phyloP scores from a whole-genome alignment of 2,888 invertebrate species.

The Nyleta sp. region DNA sequence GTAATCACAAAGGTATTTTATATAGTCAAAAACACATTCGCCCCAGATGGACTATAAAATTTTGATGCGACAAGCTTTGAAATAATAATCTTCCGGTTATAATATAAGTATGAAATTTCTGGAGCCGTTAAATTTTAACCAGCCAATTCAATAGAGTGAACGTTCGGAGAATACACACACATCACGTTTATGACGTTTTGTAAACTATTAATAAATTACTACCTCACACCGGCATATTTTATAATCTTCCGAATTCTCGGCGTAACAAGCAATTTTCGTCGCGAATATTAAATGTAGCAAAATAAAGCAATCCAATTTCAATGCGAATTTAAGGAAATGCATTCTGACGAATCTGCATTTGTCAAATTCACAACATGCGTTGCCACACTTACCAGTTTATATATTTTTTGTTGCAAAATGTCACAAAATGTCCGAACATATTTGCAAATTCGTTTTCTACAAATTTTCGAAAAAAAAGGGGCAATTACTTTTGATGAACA shows the following conservation, averaged over 20 bases:
- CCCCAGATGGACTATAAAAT: constrained; percentile 10
- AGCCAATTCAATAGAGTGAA: constrained; percentile 17
- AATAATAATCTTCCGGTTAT: constrained; percentile 27
- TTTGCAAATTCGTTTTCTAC: too few species aligned
- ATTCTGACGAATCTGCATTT: too few species aligned
- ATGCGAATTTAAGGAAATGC: too few species aligned
- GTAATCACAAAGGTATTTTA: constrained; percentile 5
- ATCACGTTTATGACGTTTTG: constrained; percentile 11
- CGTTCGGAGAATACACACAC: constrained; percentile 5
- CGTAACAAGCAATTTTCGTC: too few species aligned
- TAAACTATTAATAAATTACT: constrained; percentile 14
- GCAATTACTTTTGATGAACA: not conserved
- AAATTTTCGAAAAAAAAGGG: not conserved
- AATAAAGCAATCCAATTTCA: too few species aligned
- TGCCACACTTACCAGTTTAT: too few species aligned
- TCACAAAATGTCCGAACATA: too few species aligned
- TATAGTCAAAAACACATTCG: constrained; percentile 12
- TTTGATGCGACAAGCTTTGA: constrained; percentile 1
- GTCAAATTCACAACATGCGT: too few species aligned
- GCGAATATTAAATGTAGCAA: too few species aligned
- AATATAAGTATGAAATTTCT: constrained; percentile 19
- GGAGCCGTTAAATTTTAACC: constrained; percentile 19
- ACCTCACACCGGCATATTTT: not conserved
- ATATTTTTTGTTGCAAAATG: too few species aligned
- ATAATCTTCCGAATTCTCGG: too few species aligned